A percentile compares a stretch with the other conserved stretches of the same genome.
These are phyloP conservation scores for Aurelia sp. DNA, from an alignment of 30 jellyfish, hydroid and myxozoan species.

Conservation along the genomic window DNA sequence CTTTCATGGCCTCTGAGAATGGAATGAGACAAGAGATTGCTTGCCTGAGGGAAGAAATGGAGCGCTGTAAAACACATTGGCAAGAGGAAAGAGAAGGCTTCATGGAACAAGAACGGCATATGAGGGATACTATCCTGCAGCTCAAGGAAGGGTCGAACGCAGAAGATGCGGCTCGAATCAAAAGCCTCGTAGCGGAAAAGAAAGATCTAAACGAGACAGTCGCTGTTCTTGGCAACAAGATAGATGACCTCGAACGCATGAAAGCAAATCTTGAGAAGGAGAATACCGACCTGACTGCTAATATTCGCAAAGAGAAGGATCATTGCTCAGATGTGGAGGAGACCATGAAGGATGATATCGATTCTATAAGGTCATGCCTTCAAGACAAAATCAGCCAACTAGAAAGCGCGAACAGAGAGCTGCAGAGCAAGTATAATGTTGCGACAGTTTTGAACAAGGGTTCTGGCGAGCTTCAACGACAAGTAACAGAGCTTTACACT, in stretches of 20 bases:
- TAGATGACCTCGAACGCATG: constrained; percentile 30
- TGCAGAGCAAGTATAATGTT: constrained; percentile 17
- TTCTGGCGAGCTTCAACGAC: constrained; percentile 19
- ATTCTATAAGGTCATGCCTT: constrained; percentile 33
- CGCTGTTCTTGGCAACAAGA: constrained; percentile 25
- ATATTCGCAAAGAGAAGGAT: constrained; percentile 39
- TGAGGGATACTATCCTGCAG: background rate
- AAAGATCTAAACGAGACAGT: constrained; percentile 6
- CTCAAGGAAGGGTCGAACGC: background rate
- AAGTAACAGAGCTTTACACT: constrained; percentile 50
- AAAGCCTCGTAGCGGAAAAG: constrained; percentile 23
- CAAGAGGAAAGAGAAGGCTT: constrained; percentile 65
- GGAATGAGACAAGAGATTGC: constrained; percentile 46
- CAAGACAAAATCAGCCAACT: constrained; percentile 40
- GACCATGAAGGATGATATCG: constrained; percentile 59
- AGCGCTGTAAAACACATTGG: constrained; percentile 17
- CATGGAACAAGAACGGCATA: constrained; percentile 36
- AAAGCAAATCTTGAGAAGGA: constrained; percentile 23
- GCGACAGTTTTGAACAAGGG: background rate
- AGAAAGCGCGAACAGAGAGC: constrained; percentile 18
- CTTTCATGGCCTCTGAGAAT: constrained; percentile 41
- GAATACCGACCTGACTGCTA: constrained; percentile 16
- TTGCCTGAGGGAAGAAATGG: constrained; percentile 32
- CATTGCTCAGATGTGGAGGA: constrained; percentile 55
- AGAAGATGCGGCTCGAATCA: background rate